Evolutionary conservation across 2,797 vertebrate species (phyloP).

Genomic region (Acanthurus lineatus): DNA sequence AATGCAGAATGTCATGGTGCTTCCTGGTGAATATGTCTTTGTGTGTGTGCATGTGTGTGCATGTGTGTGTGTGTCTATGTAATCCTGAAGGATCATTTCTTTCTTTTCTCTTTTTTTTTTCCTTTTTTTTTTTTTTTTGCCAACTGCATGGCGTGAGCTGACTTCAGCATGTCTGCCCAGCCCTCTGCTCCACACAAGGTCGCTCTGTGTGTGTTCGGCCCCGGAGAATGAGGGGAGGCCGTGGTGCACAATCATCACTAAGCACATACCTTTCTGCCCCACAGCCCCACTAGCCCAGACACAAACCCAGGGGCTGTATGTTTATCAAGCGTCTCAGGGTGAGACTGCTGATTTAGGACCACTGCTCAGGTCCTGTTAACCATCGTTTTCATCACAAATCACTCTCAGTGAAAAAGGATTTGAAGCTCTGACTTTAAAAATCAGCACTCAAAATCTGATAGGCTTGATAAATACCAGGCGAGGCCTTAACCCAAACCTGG

Average conservation of each 20-base stretch:
- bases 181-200: slow-evolving; percentile 83
- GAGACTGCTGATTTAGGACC: slow-evolving; percentile 78
- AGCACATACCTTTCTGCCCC: slow-evolving; percentile 83
- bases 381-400: slow-evolving; percentile 66
- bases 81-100: slow-evolving; percentile 44
- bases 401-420: slow-evolving; percentile 51
- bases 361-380: slow-evolving; percentile 59
- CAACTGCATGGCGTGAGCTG: slow-evolving; percentile 74
- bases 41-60: slow-evolving; percentile 1
- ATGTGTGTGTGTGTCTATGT: slow-evolving; percentile 7
- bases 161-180: slow-evolving; percentile 74
- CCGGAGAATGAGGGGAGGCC: slow-evolving; percentile 83
- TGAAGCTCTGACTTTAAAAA: slow-evolving; percentile 60
- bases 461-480: slow-evolving; percentile 62
- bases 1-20: neutral
- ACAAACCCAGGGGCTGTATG: slow-evolving; percentile 73
- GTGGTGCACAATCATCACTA: slow-evolving; percentile 76
- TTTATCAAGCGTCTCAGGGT: slow-evolving; percentile 79
- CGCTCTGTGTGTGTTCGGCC: slow-evolving; percentile 87
- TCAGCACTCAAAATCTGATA: slow-evolving; percentile 57
- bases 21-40: slow-evolving; percentile 27
- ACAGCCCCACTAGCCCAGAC: slow-evolving; percentile 75
- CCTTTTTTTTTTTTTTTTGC: slow-evolving; percentile 42
- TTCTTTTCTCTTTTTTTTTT: neutral
- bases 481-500: slow-evolving; percentile 47